A percentile compares a stretch with the other conserved stretches of the same genome.
Evolutionary conservation across 2,113 vertebrate species (phyloP).

Genomic region (Centropristis striata): DNA sequence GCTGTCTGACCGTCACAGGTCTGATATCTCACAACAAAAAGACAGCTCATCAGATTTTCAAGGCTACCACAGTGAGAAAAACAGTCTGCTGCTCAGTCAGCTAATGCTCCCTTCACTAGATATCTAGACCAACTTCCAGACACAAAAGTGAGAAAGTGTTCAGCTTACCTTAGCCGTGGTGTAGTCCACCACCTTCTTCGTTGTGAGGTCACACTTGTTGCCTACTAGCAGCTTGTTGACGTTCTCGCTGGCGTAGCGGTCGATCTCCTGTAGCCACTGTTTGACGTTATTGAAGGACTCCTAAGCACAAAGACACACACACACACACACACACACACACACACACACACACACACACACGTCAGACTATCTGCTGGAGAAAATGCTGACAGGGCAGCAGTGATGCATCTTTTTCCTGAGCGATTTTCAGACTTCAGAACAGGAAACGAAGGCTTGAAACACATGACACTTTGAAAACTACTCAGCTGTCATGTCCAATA

Average conservation of each 20-base stretch:
- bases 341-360: too few relatives aligned
- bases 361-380: too few relatives aligned
- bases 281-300: conserved; percentile 99
- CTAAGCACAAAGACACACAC: conserved; percentile 70
- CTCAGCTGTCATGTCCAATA: too few relatives aligned
- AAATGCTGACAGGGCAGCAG: too few relatives aligned
- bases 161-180: conserved; percentile 93
- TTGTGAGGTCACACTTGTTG: conserved; percentile 98
- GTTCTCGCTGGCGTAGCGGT: conserved; percentile 98
- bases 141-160: background rate
- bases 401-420: too few relatives aligned
- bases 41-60: background rate
- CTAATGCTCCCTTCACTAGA: background rate
- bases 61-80: background rate
- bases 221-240: conserved; percentile 99
- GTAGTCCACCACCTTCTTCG: conserved; percentile 98
- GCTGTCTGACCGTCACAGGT: background rate
- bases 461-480: too few relatives aligned
- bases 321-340: background rate
- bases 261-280: conserved; percentile 99
- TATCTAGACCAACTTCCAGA: background rate
- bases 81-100: background rate
- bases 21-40: background rate
- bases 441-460: too few relatives aligned
- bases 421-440: too few relatives aligned